Evolutionary conservation across 2,113 vertebrate species (phyloP).

Genomic region (Callospermophilus lateralis): DNA sequence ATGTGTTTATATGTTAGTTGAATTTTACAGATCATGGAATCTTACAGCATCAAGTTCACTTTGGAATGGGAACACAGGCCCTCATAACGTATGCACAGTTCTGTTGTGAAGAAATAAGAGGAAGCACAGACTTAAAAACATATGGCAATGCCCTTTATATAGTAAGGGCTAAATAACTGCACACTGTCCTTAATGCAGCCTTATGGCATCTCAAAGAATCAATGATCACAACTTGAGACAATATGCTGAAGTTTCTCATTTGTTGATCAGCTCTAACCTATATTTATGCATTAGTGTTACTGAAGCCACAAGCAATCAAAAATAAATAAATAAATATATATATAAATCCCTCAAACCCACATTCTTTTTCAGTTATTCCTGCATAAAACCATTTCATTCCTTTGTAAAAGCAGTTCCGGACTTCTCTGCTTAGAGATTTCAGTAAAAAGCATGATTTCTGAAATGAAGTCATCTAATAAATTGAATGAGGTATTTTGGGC

Average conservation of each 20-base stretch:
- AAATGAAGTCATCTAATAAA: slow-evolving; percentile 76
- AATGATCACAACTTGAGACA: background rate
- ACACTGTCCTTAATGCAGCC: background rate
- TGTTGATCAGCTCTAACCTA: background rate
- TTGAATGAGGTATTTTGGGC: slow-evolving; percentile 38
- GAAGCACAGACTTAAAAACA: background rate
- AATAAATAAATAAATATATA: background rate
- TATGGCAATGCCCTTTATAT: background rate
- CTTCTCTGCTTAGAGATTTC: slow-evolving; percentile 61
- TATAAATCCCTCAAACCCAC: background rate
- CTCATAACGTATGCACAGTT: background rate
- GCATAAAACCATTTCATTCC: slow-evolving; percentile 20
- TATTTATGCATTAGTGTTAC: no score
- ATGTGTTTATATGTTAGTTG: background rate
- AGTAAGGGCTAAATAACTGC: background rate
- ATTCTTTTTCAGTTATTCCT: slow-evolving; percentile 50
- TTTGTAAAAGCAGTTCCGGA: slow-evolving; percentile 44
- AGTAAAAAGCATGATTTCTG: slow-evolving; percentile 71
- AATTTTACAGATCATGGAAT: background rate
- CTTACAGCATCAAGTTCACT: background rate
- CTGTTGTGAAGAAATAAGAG: slow-evolving; percentile 16
- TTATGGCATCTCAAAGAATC: background rate
- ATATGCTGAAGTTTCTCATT: background rate
- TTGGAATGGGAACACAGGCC: background rate
- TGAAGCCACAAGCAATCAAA: slow-evolving; percentile 10